These are phyloP conservation scores for Cyclina sinensis DNA, from an alignment of 1,140 invertebrate genomes.

Conservation along the genomic window DNA sequence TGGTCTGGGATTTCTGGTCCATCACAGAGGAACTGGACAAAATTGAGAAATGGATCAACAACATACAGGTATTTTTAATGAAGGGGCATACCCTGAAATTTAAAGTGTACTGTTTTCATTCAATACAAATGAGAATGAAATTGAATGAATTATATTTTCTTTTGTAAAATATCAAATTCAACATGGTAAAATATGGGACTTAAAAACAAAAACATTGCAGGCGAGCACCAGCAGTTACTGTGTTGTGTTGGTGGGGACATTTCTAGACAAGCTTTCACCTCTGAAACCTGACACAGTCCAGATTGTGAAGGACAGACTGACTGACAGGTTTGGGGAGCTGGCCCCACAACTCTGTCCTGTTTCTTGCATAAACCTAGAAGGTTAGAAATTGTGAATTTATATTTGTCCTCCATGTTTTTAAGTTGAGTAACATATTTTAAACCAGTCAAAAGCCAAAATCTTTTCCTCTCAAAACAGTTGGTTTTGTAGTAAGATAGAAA, in stretches of 20 bases:
- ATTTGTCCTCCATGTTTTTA: too few species aligned
- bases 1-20: constrained; percentile 84
- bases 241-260: constrained; percentile 81
- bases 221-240: constrained; percentile 75
- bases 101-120: too few species aligned
- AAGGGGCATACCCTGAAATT: too few species aligned
- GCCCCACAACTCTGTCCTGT: constrained; percentile 66
- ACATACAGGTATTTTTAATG: constrained; percentile 82
- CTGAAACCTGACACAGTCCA: constrained; percentile 25
- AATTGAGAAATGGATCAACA: constrained; percentile 78
- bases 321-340: not conserved
- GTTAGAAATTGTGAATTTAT: constrained; percentile 10
- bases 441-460: too few species aligned
- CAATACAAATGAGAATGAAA: too few species aligned
- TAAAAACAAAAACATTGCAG: constrained; percentile 69
- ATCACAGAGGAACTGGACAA: constrained; percentile 72
- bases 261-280: constrained; percentile 73
- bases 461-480: too few species aligned
- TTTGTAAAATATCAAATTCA: too few species aligned
- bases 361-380: constrained; percentile 74
- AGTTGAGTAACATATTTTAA: too few species aligned
- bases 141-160: too few species aligned
- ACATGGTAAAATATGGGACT: too few species aligned
- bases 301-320: constrained; percentile 25
- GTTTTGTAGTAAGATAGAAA: too few species aligned